These are phyloP conservation scores for Halocaridina rubra DNA, from an alignment of 2,888 invertebrate genomes.

Conservation along the genomic window DNA sequence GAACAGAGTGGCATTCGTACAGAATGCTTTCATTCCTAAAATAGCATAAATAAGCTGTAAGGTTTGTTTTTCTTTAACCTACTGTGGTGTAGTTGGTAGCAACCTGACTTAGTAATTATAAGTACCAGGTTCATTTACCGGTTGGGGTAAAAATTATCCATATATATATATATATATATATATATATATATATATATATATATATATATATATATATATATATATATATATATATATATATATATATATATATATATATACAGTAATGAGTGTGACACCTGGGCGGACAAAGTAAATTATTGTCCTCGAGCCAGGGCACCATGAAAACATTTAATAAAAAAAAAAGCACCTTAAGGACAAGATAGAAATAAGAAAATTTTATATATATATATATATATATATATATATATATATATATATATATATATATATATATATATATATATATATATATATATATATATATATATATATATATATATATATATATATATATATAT, in stretches of 20 bases:
- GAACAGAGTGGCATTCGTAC: too few species aligned
- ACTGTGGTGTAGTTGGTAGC: too few species aligned
- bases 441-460: background rate
- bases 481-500: background rate
- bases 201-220: background rate
- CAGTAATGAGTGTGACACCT: background rate
- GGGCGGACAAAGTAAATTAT: background rate
- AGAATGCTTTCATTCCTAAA: too few species aligned
- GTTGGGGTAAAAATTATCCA: too few species aligned
- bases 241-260: background rate
- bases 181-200: background rate
- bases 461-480: background rate
- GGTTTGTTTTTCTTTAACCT: too few species aligned
- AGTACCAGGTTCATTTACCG: too few species aligned
- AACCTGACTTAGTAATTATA: too few species aligned
- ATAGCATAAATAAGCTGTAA: too few species aligned
- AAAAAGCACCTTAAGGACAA: too few species aligned
- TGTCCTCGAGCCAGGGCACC: background rate
- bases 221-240: background rate
- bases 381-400: background rate
- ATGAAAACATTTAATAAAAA: too few species aligned
- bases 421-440: background rate
- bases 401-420: background rate
- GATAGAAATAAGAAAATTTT: background rate
- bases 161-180: background rate